These are phyloP conservation scores for Parnassius orleans DNA, from an alignment of 2,888 invertebrate species.

Conservation along the genomic window DNA sequence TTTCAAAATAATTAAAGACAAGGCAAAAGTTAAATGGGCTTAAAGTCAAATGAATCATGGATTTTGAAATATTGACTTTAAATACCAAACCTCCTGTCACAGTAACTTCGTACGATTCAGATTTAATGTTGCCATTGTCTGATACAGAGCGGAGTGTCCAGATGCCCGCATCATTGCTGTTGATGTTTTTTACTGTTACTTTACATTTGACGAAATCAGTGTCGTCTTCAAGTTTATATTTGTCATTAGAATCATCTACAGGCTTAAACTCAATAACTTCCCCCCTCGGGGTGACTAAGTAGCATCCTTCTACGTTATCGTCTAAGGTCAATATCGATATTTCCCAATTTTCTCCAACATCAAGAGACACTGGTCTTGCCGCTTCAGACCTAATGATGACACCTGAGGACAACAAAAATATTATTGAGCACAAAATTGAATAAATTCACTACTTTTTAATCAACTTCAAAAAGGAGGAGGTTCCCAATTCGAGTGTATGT, in stretches of 20 bases:
- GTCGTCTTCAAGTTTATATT: slow-evolving; percentile 28
- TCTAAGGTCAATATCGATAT: slow-evolving; percentile 26
- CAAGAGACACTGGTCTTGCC: slow-evolving; percentile 4
- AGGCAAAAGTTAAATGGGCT: too few relatives aligned
- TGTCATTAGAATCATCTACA: slow-evolving; percentile 33
- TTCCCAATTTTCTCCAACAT: slow-evolving; percentile 31
- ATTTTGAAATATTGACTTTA: too few relatives aligned
- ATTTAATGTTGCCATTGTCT: background rate
- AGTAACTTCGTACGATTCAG: slow-evolving; percentile 31
- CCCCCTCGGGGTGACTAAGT: slow-evolving; percentile 32
- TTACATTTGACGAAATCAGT: slow-evolving; percentile 28
- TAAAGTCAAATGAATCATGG: too few relatives aligned
- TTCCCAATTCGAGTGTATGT: too few relatives aligned
- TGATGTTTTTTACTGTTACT: slow-evolving; percentile 31
- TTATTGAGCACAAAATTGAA: background rate
- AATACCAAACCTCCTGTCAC: slow-evolving; percentile 29
- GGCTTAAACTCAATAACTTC: slow-evolving; percentile 37
- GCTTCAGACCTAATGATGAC: slow-evolving; percentile 15
- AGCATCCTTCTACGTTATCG: slow-evolving; percentile 32
- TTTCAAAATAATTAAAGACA: too few relatives aligned
- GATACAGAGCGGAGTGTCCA: slow-evolving; percentile 36
- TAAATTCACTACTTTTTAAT: too few relatives aligned
- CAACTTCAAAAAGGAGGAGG: too few relatives aligned
- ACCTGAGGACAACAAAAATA: slow-evolving; percentile 26
- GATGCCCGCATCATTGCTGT: slow-evolving; percentile 35